phyloP scores from a whole-genome alignment of 2,888 invertebrate genomes.

The Drosophila mayaguana region DNA sequence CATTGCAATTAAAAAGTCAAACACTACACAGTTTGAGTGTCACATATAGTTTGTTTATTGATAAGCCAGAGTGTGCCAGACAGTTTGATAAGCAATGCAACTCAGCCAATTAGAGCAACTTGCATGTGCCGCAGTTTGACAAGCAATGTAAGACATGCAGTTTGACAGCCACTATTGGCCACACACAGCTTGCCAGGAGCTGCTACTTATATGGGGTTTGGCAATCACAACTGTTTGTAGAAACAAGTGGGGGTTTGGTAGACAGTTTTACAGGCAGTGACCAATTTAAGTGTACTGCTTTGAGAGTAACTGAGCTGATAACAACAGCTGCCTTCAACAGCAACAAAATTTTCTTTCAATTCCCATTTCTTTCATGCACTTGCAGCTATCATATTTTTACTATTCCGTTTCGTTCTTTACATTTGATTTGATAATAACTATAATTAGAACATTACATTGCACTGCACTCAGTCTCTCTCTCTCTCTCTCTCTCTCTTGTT shows the following conservation, averaged over 20 bases:
- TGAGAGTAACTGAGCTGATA: constrained; percentile 22
- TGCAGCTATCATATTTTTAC: constrained; percentile 31
- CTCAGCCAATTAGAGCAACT: neutral
- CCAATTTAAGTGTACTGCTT: neutral
- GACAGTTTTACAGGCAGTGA: neutral
- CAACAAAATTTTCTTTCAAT: constrained; percentile 17
- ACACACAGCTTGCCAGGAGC: neutral
- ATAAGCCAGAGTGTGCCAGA: neutral
- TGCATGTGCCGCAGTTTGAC: neutral
- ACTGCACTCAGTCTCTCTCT: constrained; percentile 12
- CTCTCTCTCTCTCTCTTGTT: constrained; percentile 1
- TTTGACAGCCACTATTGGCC: neutral
- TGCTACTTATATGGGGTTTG: neutral
- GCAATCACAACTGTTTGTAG: neutral
- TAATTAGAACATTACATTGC: constrained; percentile 58
- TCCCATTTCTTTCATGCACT: constrained; percentile 30
- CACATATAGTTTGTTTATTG: neutral
- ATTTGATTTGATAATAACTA: constrained; percentile 66
- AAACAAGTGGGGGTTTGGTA: constrained; percentile 1
- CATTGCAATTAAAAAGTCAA: constrained; percentile 12
- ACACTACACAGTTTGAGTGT: constrained; percentile 9
- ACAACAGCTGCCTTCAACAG: neutral
- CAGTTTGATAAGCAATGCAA: neutral
- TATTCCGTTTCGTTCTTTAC: constrained; percentile 34
- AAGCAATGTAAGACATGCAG: neutral